Conservation (phyloP, 2,888 invertebrate genomes). For the Orthosia incerta region DNA sequence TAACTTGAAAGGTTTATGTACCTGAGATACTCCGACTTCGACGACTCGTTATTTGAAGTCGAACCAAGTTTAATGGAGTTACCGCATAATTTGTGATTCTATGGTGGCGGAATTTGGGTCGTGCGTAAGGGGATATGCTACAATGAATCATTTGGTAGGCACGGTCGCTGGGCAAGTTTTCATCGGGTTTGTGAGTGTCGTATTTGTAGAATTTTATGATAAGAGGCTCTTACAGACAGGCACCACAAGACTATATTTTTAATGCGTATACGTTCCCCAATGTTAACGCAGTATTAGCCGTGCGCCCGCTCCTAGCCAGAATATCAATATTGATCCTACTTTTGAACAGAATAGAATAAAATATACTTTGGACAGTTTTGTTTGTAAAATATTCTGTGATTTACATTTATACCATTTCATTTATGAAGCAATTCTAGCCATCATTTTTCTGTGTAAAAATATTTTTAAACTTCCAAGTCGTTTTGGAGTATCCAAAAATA, state of each 20-base stretch:
- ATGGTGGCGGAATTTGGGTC: not conserved
- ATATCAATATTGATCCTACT: too few species aligned
- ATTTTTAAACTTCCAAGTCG: too few species aligned
- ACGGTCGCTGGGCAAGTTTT: not conserved
- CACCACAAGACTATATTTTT: not conserved
- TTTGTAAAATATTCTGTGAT: too few species aligned
- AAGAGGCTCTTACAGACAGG: not conserved
- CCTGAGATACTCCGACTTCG: constrained; percentile 11
- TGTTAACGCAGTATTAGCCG: too few species aligned
- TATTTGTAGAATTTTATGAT: not conserved
- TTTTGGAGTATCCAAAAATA: too few species aligned
- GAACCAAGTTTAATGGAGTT: constrained; percentile 24
- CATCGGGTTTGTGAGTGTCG: not conserved
- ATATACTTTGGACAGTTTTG: too few species aligned
- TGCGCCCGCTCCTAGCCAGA: too few species aligned
- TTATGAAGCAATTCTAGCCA: too few species aligned
- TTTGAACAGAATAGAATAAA: too few species aligned
- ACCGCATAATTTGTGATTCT: constrained; percentile 14
- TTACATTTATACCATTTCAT: too few species aligned
- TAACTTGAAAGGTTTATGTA: constrained; percentile 27
- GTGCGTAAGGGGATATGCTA: not conserved
- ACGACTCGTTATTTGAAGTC: constrained; percentile 16
- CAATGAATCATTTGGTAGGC: not conserved
- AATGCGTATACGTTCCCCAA: too few species aligned
- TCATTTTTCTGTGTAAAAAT: too few species aligned